Evolutionary conservation across 2,888 invertebrate species (phyloP), one percentile per base, ranked within the genome.

Genomic region (Leistus spinibarbis): DNA sequence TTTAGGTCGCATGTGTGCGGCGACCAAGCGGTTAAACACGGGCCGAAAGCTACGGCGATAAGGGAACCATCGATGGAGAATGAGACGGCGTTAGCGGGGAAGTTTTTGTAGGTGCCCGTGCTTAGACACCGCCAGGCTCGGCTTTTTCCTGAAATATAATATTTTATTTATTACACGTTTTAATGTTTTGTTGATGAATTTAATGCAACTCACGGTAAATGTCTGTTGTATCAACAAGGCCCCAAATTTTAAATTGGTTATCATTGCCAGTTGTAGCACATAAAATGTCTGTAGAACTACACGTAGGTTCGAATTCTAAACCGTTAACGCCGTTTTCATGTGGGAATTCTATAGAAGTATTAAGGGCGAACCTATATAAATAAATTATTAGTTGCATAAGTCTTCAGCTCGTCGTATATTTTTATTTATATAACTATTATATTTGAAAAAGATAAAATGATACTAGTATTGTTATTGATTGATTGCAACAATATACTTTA

Each of bases 41-140:
- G 86, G 24, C 87, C 90, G 85, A 92, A 95, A 9, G 90, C 90
- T 13, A 92, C 91, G 3, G 91, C 93, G 57, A 95, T 81, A 22
- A 94, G 82, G 0, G 94, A 93, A n/a, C 93, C 93, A 84, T 95
- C 95, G 75, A 88, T 86, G 0, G 93, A 91, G 84, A 94, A 94
- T 62, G 88, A 88, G 1, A 91, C 86, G 56, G 89, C 88, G 19
- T 87, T 86, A 20, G 91, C 87, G 0, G 88, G 83, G 17, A 90
- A 82, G 78, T 90, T 86, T 68, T 90, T 88, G 80, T 92, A 94
- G 75, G 85, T 88, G 0, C 91, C 91, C 20, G 89, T 86, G 24
- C 89, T 89, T 40, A 89, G 87, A 81, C 92, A 93, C 75, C 83
- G 86, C 94, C 95, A 95, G 76, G 88, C 87, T 69, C 85, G 85